phyloP scores from a whole-genome alignment of 2,888 invertebrate genomes.

The Oligia fasciuncula region DNA sequence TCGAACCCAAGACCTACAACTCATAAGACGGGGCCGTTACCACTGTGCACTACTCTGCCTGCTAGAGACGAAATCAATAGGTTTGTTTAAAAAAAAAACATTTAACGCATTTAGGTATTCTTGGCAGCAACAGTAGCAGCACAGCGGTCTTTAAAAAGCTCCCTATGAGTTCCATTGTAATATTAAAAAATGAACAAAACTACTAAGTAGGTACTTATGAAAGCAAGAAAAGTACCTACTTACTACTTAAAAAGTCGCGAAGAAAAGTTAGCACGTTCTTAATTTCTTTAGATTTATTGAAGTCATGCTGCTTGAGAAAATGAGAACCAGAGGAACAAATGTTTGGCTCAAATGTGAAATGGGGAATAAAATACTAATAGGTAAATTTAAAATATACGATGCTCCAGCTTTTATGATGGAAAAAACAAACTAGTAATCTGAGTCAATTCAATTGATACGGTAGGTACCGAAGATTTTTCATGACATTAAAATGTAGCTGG shows the following conservation, averaged over 20 bases:
- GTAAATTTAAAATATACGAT: background rate
- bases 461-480: background rate
- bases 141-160: background rate
- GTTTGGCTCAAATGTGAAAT: constrained; percentile 13
- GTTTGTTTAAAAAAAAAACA: background rate
- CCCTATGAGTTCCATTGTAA: background rate
- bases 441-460: background rate
- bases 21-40: too few species aligned
- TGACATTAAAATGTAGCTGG: background rate
- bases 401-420: background rate
- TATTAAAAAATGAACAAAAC: constrained; percentile 14
- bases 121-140: background rate
- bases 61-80: background rate
- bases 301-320: constrained; percentile 19
- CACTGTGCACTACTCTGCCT: too few species aligned
- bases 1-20: background rate
- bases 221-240: constrained; percentile 13
- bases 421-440: background rate
- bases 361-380: background rate
- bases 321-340: background rate
- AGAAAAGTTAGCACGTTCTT: constrained; percentile 32
- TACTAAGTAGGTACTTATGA: background rate
- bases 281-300: constrained; percentile 33
- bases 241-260: constrained; percentile 10
- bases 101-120: background rate